Evolutionary conservation across 2,113 vertebrate genomes (phyloP), one percentile per base, ranked within the genome.

Genomic region (Sylvilagus bachmani): DNA sequence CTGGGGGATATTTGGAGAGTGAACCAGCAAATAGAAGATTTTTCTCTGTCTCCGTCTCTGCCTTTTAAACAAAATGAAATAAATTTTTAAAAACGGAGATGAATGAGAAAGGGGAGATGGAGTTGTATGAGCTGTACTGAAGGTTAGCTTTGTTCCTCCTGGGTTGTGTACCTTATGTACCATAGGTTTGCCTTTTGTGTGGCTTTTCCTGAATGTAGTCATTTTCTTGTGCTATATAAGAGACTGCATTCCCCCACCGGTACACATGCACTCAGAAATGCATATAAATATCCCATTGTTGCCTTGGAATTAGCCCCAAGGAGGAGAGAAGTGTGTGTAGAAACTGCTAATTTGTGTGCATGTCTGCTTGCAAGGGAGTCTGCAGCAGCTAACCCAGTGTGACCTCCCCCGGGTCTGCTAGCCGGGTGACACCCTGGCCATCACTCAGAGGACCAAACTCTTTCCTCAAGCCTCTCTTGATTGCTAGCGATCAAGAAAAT

Each of bases 201-300:
- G 33, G 16, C 81, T 78, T 91, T 83, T 74, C n/a, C 55, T 33
- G 6, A 55, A 38, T 55, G 27, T 19, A 9, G 51, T 77, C 13
- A 31, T 90, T 89, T 83, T 86, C 51, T 67, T 44, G 11, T 38
- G 85, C 53, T 70, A 6, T 74, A 49, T 38, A 64, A 70, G 83
- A 44, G 22, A 5, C n/a, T 51, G 51, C 11, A 16, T 89, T 77
- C 11, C 29, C 49, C 9, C 19, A 11, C 7, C 66, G 88, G 66
- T 38, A 38, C 19, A 22, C 14, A 22, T 2, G 55, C 36, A 29
- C 71, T 91, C 89, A 77, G 44, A 91, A 71, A 55, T 38, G 31
- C 67, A 93, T 86, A 55, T 70, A 80, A 92, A 95, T 93, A 87
- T 61, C 31, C 73, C 25, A 55, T 55, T 25, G 16, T 77, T 38